These are phyloP conservation scores for Hipparchia semele DNA, from an alignment of 2,888 invertebrate species.

Conservation along the genomic window DNA sequence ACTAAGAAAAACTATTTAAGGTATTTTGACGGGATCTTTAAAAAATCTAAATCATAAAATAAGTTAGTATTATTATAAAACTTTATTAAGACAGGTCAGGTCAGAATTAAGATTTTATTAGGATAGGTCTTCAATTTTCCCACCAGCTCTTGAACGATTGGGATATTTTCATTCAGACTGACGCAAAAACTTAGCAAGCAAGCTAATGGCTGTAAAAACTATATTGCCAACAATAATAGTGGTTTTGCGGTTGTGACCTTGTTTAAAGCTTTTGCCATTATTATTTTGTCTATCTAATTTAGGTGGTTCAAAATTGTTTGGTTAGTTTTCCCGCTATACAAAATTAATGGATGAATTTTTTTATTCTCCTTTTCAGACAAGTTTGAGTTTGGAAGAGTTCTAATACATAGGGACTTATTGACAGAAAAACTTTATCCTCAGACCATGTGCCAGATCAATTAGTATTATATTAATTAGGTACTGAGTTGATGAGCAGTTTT, in stretches of 20 bases:
- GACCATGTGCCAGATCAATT: too few species aligned
- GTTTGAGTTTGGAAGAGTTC: neutral
- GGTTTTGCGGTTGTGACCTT: slow-evolving; percentile 3
- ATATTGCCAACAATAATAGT: slow-evolving; percentile 24
- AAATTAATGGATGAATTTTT: neutral
- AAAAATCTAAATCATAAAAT: too few species aligned
- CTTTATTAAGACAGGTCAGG: too few species aligned
- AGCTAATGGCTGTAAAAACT: slow-evolving; percentile 26
- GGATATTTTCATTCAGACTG: slow-evolving; percentile 28
- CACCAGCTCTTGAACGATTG: slow-evolving; percentile 2
- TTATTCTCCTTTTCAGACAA: neutral
- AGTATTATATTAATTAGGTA: too few species aligned
- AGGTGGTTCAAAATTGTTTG: neutral
- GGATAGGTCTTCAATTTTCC: neutral
- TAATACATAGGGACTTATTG: too few species aligned
- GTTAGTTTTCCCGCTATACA: neutral
- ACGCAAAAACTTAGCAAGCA: slow-evolving; percentile 22
- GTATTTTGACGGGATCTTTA: too few species aligned
- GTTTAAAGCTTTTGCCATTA: slow-evolving; percentile 18
- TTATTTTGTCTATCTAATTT: slow-evolving; percentile 16
- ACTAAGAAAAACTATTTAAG: too few species aligned
- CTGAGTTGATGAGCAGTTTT: too few species aligned
- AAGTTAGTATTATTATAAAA: too few species aligned
- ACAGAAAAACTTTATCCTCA: too few species aligned
- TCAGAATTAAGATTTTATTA: too few species aligned